Evolutionary conservation across 2,113 vertebrate genomes (phyloP), one percentile per base, ranked within the genome.

Genomic region (Zonotrichia leucophrys): DNA sequence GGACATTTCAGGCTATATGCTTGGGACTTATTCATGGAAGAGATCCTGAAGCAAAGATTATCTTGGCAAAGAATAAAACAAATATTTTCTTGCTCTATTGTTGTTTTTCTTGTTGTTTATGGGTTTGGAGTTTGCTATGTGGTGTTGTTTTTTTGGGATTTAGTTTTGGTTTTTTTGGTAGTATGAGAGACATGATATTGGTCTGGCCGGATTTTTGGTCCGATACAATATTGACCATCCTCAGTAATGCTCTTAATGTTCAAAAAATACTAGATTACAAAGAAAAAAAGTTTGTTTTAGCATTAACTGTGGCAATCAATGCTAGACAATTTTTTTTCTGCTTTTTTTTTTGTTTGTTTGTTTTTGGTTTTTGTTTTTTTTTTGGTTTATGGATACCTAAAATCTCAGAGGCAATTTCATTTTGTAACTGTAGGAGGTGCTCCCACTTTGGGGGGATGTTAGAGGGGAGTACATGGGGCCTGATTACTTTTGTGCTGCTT

Each of bases 141-240:
- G 19, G 5, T 47, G 12, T 1, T 7, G 6, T 2, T 19, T 55
- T 46, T 28, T 2, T 0, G 3, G n/a, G 3, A 6, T 56, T 10
- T 46, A 27, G 49, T 27, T 63, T 63, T 53, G 8, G 1, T n/a
- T 52, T 70, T 50, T 33, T 66, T 11, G 30, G 13, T 5, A 13
- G 15, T 1, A 1, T 70, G 19, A 52, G 18, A 83, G 21, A 66
- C 9, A 66, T 66, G 15, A 12, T 81, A 27, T 19, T 59, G 25
- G 12, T 7, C 11, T 77, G 64, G 2, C 11, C 84, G 37, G 25
- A 28, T 49, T 91, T 87, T 87, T 31, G 5, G 30, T 79, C 47
- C 75, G 39, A 55, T 6, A 7, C 22, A 22, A 46, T 58, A 12
- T 11, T 31, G 11, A 50, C 21, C 9, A 30, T 30, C 19, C 33